Conservation (phyloP, 1,140 invertebrate genomes). For the Cydia splendana region DNA sequence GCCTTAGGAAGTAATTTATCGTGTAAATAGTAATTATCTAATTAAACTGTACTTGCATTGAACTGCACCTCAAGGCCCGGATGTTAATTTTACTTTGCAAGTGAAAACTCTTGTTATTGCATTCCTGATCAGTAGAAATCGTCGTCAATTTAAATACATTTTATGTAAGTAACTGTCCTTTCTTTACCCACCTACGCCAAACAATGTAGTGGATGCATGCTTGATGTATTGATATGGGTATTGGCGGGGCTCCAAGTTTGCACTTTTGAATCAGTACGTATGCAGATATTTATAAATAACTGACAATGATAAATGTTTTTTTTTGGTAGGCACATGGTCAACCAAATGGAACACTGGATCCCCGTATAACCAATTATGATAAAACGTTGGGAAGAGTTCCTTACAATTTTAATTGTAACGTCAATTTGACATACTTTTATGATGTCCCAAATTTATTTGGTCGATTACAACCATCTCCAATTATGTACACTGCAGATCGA, state of each 20-base stretch:
- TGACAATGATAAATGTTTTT: background rate
- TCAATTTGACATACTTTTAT: too few relatives aligned
- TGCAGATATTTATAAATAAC: constrained; percentile 11
- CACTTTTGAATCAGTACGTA: constrained; percentile 36
- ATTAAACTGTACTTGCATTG: background rate
- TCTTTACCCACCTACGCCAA: constrained; percentile 45
- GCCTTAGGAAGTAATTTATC: constrained; percentile 13
- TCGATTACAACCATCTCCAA: too few relatives aligned
- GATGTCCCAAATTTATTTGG: too few relatives aligned
- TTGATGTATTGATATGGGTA: constrained; percentile 28
- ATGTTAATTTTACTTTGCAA: constrained; percentile 50
- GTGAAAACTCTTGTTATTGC: constrained; percentile 64
- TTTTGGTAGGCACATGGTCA: background rate
- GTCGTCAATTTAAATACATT: constrained; percentile 65
- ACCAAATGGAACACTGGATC: too few relatives aligned
- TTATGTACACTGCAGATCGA: too few relatives aligned
- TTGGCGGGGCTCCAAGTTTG: constrained; percentile 55
- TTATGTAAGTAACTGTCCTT: constrained; percentile 48
- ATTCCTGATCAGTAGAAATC: constrained; percentile 74
- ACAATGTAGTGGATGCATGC: constrained; percentile 41
- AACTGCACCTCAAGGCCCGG: too few relatives aligned
- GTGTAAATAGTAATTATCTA: constrained; percentile 29
- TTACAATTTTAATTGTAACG: too few relatives aligned
- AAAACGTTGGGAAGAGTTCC: too few relatives aligned
- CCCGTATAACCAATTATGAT: too few relatives aligned